Conservation (phyloP, 2,888 invertebrate genomes). For the Eupithecia subumbrata region DNA sequence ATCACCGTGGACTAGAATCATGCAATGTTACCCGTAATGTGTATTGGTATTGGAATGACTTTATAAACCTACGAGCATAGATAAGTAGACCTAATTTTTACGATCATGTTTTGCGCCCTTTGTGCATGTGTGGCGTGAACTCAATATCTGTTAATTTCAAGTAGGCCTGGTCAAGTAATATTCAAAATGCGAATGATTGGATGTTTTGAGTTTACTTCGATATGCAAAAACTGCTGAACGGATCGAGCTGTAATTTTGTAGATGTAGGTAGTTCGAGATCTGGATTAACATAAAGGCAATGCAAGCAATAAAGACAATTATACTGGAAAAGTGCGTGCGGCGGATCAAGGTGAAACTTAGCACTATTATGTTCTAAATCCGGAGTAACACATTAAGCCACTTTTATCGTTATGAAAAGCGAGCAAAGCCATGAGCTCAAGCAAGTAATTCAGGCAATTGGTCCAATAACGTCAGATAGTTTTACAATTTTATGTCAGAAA, state of each 20-base stretch:
- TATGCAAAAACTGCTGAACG: neutral
- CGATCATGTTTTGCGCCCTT: neutral
- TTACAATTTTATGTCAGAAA: neutral
- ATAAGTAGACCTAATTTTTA: neutral
- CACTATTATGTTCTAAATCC: neutral
- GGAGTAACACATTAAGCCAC: neutral
- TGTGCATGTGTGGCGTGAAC: neutral
- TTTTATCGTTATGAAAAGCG: neutral
- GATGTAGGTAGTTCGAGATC: no score
- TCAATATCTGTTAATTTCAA: neutral
- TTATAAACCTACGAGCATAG: neutral
- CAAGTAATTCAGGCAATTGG: neutral
- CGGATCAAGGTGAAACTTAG: neutral
- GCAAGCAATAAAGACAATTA: neutral
- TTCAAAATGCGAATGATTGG: neutral
- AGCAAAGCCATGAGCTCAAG: neutral
- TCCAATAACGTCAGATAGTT: neutral
- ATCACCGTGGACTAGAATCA: slow-evolving; percentile 69
- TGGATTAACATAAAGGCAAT: no score
- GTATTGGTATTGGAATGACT: neutral
- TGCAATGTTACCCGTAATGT: neutral
- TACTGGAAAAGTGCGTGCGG: no score
- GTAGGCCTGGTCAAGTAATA: neutral
- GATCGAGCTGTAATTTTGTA: no score
- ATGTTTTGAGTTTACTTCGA: neutral